Evolutionary conservation across 2,113 vertebrate species (phyloP), one percentile per base, ranked within the genome.

Genomic region (Triplophysa tibetana): DNA sequence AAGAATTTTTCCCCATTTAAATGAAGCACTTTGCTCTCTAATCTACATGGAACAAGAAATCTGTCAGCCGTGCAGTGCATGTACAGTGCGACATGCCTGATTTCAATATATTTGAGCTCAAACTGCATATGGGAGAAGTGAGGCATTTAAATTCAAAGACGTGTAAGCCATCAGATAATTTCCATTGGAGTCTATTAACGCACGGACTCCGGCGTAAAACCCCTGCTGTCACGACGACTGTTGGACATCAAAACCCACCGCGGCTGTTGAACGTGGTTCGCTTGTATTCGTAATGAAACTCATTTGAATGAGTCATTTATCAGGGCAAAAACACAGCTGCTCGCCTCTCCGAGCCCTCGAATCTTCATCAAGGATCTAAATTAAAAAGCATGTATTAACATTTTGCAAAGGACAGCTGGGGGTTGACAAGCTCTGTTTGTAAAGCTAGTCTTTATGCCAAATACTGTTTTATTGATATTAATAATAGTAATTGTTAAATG

Each of bases 301-400:
- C 62, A 65, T 77, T 77, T 77, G 48, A 81, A 81, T 38, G 62
- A 58, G 52, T 75, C 52, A 67, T 73, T 75, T 75, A 81, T 81
- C 63, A 67, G 54, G 54, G 29, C 72, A 66, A 50, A 80, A 74
- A 67, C 62, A 66, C 79, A 80, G 79, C 70, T 80, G 79, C 56
- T 66, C 48, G 14, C 21, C 61, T 26, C 69, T 72, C 67, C 19
- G 7, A 24, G 77, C 13, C n/a, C 24, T 14, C 23, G 33, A 58
- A 67, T 67, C 79, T 81, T 58, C 56, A 67, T 68, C 38, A 45
- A 13, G 13, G 26, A 81, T 75, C 70, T 67, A 75, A 61, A 60
- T 81, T 45, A 67, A 29, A 67, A 74, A 43, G 52, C 23, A 13
- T 33, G 10, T 26, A 48, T 66, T 74, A 43, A 8, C 54, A 74